A percentile compares a stretch with the other conserved stretches of the same genome.
Evolutionary conservation across 2,888 invertebrate species (phyloP).

Genomic region (Hydrotaea cyrtoneurina): DNA sequence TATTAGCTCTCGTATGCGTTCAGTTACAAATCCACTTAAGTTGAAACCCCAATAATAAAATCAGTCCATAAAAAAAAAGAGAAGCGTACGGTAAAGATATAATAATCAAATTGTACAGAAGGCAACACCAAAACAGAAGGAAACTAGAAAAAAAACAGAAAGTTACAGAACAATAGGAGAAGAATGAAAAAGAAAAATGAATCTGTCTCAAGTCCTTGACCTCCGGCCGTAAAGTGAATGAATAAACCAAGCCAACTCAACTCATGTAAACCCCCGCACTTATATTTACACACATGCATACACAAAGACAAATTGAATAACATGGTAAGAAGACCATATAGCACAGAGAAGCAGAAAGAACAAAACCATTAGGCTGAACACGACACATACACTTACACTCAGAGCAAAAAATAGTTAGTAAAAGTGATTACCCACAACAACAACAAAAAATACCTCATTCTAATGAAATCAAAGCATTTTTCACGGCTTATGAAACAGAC

Average conservation of each 20-base stretch:
- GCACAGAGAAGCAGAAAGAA: background rate
- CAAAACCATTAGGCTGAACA: background rate
- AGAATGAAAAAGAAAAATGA: conserved; percentile 12
- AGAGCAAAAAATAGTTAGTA: background rate
- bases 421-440: conserved; percentile 30
- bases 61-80: conserved; percentile 11
- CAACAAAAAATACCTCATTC: too few species aligned
- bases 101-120: background rate
- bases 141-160: background rate
- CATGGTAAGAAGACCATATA: conserved; percentile 17
- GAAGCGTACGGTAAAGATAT: conserved; percentile 18
- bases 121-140: background rate
- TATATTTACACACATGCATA: background rate
- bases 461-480: conserved; percentile 19
- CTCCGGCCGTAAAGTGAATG: conserved; percentile 25
- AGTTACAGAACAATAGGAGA: background rate
- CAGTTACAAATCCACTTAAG: conserved; percentile 18
- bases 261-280: too few species aligned
- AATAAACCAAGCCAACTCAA: background rate
- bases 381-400: background rate
- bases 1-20: conserved; percentile 5
- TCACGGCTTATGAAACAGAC: background rate
- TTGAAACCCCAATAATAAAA: conserved; percentile 18
- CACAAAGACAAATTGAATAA: conserved; percentile 18
- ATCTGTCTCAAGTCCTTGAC: conserved; percentile 41